Percentiles rank a stretch among this genome's conserved stretches.
Evolutionary conservation across 2,797 vertebrate species (phyloP).

Genomic region (Tapera naevia): DNA sequence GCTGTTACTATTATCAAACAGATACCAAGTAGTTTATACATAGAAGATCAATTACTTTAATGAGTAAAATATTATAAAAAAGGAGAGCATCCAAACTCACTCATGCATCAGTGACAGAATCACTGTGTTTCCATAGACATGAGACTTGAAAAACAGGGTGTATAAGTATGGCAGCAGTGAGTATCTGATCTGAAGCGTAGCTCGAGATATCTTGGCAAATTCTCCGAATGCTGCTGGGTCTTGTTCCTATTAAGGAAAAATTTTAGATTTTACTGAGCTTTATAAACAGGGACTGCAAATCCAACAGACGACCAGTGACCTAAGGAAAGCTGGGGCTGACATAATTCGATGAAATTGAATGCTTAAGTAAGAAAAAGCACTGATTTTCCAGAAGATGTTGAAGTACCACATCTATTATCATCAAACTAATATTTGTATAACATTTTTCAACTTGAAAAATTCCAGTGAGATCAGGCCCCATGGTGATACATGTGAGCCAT

Average conservation of each 20-base stretch:
- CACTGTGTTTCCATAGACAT: constrained; percentile 16
- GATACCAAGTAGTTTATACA: not conserved
- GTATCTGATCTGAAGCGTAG: constrained; percentile 40
- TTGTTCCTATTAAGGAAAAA: constrained; percentile 35
- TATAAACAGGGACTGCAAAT: not conserved
- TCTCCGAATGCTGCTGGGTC: constrained; percentile 40
- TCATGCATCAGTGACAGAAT: constrained; percentile 54
- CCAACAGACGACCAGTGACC: not conserved
- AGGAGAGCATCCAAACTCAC: constrained; percentile 21
- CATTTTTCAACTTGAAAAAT: not conserved
- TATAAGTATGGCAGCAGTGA: constrained; percentile 59
- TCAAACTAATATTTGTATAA: not conserved
- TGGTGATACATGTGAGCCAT: rapidly evolving
- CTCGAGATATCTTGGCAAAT: constrained; percentile 43
- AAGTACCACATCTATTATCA: too few species aligned
- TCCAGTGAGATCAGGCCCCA: not conserved
- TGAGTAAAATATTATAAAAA: not conserved
- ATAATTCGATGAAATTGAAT: rapidly evolving
- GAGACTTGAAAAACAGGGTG: constrained; percentile 57
- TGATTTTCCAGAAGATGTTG: not conserved
- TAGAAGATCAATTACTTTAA: not conserved
- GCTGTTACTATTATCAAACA: not conserved
- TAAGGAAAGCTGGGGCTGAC: not conserved
- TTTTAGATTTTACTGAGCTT: not conserved
- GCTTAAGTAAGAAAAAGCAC: not conserved